These are phyloP conservation scores for Diplodus sargus DNA, from an alignment of 2,797 vertebrate species.

Conservation along the genomic window DNA sequence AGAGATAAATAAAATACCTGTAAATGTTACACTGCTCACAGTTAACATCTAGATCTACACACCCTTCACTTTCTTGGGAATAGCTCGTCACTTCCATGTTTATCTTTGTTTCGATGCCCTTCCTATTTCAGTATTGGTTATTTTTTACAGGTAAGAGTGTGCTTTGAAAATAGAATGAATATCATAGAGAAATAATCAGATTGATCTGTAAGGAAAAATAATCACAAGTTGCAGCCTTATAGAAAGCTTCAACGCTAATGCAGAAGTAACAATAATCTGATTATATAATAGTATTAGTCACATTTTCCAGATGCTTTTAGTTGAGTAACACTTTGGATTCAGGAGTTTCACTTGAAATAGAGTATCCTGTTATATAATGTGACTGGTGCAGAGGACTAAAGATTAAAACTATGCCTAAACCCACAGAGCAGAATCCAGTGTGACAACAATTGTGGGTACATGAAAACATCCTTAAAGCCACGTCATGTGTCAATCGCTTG, in stretches of 20 bases:
- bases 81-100: neutral
- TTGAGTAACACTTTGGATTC: neutral
- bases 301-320: neutral
- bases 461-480: neutral
- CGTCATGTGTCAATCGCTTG: neutral
- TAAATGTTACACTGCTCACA: no score
- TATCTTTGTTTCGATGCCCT: neutral
- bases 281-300: neutral
- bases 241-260: neutral
- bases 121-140: neutral
- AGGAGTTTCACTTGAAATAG: neutral
- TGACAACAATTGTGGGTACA: neutral
- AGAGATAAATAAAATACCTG: no score
- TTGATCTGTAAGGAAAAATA: neutral
- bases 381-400: neutral
- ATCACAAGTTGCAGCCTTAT: neutral
- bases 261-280: neutral
- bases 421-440: conserved; percentile 7
- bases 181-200: neutral
- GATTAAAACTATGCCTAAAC: neutral
- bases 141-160: neutral
- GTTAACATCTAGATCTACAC: no score
- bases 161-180: no score
- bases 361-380: neutral
- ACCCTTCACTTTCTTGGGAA: no score